Conservation (phyloP, 1,140 invertebrate species). For the Rhizoglyphus robini region DNA sequence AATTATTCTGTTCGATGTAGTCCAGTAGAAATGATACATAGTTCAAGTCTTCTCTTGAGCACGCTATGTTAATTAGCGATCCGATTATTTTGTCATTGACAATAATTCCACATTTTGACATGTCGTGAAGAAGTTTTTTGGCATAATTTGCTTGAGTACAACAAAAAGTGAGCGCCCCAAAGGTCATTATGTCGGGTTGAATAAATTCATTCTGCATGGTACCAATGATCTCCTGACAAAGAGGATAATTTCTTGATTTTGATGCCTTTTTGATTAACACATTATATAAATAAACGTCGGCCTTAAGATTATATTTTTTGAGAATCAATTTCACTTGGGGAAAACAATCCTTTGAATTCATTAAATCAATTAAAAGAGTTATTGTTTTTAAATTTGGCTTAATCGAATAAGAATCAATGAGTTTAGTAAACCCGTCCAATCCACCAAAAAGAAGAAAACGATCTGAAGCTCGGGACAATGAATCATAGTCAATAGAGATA, state of each 20-base stretch:
- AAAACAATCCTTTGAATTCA: constrained; percentile 49
- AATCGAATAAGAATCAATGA: constrained; percentile 51
- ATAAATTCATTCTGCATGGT: constrained; percentile 46
- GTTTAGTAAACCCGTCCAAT: constrained; percentile 49
- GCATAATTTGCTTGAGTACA: constrained; percentile 49
- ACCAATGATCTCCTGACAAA: constrained; percentile 47
- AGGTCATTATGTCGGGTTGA: constrained; percentile 60
- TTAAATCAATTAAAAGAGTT: constrained; percentile 53
- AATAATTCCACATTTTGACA: constrained; percentile 46
- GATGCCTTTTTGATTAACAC: constrained; percentile 64
- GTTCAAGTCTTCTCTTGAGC: constrained; percentile 41
- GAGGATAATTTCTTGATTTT: constrained; percentile 46
- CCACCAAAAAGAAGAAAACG: constrained; percentile 63
- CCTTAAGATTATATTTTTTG: constrained; percentile 41
- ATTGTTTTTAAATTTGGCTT: constrained; percentile 62
- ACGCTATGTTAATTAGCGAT: constrained; percentile 49
- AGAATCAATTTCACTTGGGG: constrained; percentile 47
- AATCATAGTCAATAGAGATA: constrained; percentile 21
- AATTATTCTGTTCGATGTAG: constrained; percentile 38
- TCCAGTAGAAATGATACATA: constrained; percentile 54
- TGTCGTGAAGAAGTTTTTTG: constrained; percentile 47
- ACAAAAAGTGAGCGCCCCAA: constrained; percentile 62
- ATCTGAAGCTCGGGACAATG: constrained; percentile 2
- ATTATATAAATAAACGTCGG: constrained; percentile 71
- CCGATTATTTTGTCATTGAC: constrained; percentile 57